Percentiles rank a stretch among this genome's conserved stretches.
These are phyloP conservation scores for Seriola quinqueradiata DNA, from an alignment of 2,113 vertebrate species.

Conservation along the genomic window DNA sequence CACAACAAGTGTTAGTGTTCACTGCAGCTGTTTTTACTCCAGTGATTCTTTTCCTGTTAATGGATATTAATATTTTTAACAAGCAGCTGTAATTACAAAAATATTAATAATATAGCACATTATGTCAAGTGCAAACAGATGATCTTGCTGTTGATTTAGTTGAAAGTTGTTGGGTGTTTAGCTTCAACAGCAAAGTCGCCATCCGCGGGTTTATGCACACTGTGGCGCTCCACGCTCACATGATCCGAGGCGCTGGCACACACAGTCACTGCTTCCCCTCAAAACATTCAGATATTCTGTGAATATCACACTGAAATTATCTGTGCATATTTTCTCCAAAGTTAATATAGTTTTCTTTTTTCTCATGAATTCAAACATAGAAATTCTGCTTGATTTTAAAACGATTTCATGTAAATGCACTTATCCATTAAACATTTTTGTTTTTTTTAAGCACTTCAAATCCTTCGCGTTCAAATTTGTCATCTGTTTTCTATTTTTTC, in stretches of 20 bases:
- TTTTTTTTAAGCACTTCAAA: too few species aligned
- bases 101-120: background rate
- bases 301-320: background rate
- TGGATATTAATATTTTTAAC: constrained; percentile 16
- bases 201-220: background rate
- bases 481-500: too few species aligned
- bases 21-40: constrained; percentile 2
- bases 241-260: constrained; percentile 5
- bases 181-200: background rate
- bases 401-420: background rate
- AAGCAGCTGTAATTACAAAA: constrained; percentile 4
- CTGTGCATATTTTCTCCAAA: background rate
- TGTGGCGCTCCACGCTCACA: background rate
- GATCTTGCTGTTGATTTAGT: background rate
- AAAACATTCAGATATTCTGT: background rate
- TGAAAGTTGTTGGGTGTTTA: background rate
- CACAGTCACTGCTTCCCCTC: background rate
- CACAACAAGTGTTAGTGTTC: background rate
- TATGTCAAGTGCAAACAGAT: constrained; percentile 12
- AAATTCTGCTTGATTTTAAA: background rate
- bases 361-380: background rate
- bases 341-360: background rate
- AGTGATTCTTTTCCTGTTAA: background rate
- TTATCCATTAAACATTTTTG: background rate
- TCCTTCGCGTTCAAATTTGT: background rate